Evolutionary conservation across 2,113 vertebrate genomes (phyloP), one percentile per base, ranked within the genome.

Genomic region (Irena cyanogastra): DNA sequence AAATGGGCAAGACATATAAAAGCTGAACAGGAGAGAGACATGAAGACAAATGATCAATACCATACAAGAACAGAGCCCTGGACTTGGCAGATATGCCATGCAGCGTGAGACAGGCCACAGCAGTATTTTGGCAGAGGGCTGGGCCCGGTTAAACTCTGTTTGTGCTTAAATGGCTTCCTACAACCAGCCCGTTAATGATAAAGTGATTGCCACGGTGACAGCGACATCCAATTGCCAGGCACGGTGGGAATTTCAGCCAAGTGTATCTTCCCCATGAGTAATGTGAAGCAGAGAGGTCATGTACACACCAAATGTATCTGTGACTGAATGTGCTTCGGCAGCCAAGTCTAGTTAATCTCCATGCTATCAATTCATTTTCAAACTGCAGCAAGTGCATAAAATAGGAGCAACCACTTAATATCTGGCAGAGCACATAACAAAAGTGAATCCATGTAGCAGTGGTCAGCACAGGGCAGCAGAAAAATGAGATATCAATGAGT

Each of bases 81-180:
- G n/a, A 26, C 35, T 66, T 54, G 7, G 10, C 8, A 66, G 24
- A 70, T 53, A 8, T 22, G 15, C 16, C 59, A 8, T 16, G 10
- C 11, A 64, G 31, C 0, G 0, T n/a, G 31, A 68, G 15, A 45
- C 56, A 79, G 9, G 13, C 9, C 28, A 56, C 0, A 0, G 8
- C 14, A 30, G 7, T 37, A 50, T 30, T 63, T 45, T 66, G 33
- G 33, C 52, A 83, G 27, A 59, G 44, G 8, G 10, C 3, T 87
- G 20, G 17, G 13, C 18, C 41, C 0, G 0, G 10, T 45, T 86
- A 69, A 71, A 41, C 8, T 56, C 13, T 28, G 1, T 41, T 89
- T 89, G 23, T 50, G 19, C 17, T 76, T 75, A 85, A 75, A 63
- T 15, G 21, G 0, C 33, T 87, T 13, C 42, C 8, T 72, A 60